phyloP scores from a whole-genome alignment of 1,140 invertebrate species.

The Conus ventricosus region DNA sequence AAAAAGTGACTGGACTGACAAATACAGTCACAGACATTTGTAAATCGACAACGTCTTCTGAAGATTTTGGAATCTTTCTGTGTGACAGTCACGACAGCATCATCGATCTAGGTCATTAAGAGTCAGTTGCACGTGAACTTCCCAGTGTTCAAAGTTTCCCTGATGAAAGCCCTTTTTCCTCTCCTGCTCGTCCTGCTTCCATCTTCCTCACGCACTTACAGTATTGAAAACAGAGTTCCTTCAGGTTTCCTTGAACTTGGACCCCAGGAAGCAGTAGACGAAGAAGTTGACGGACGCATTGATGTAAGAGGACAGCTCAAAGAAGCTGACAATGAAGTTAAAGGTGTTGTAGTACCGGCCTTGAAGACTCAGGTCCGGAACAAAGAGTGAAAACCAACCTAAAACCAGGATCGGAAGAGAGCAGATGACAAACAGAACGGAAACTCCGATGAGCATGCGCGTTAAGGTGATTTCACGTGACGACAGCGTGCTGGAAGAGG shows the following conservation, averaged over 20 bases:
- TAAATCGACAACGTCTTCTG: too few relatives aligned
- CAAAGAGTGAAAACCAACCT: background rate
- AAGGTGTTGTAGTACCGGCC: constrained; percentile 19
- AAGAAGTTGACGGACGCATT: constrained; percentile 18
- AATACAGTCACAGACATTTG: too few relatives aligned
- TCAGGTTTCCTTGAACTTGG: constrained; percentile 25
- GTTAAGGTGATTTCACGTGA: constrained; percentile 19
- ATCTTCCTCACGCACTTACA: too few relatives aligned
- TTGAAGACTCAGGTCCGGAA: background rate
- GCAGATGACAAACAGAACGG: constrained; percentile 5
- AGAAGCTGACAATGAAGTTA: background rate
- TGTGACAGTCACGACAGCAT: too few relatives aligned
- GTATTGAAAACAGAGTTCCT: background rate
- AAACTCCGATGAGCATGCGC: constrained; percentile 13
- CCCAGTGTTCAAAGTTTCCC: too few relatives aligned
- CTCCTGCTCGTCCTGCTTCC: too few relatives aligned
- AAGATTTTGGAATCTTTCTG: too few relatives aligned
- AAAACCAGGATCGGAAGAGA: background rate
- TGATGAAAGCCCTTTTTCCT: too few relatives aligned
- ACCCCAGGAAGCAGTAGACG: constrained; percentile 2
- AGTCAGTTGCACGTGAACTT: too few relatives aligned
- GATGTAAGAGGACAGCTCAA: background rate
- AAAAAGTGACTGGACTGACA: too few relatives aligned
- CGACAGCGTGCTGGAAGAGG: background rate
- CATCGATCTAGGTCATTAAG: too few relatives aligned